Conservation (phyloP, 2,888 invertebrate species). For the Metallyticus violacea region DNA sequence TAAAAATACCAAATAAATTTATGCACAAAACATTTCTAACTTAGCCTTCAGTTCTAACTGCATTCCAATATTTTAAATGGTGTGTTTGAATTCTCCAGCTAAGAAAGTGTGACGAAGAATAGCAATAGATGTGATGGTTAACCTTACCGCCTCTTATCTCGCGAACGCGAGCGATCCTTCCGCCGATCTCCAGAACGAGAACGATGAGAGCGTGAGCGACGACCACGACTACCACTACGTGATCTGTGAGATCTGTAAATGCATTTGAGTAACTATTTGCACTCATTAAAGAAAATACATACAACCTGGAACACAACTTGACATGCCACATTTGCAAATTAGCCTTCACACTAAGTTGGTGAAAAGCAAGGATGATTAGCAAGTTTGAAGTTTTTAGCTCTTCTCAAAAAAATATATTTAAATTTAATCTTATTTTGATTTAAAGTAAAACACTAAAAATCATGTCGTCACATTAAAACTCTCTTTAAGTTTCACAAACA, state of each 20-base stretch:
- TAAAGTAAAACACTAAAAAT: too few relatives aligned
- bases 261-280: too few relatives aligned
- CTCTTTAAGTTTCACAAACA: too few relatives aligned
- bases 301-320: too few relatives aligned
- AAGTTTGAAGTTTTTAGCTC: too few relatives aligned
- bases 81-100: neutral
- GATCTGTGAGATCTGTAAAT: slow-evolving; percentile 37
- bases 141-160: slow-evolving; percentile 24
- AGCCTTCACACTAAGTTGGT: too few relatives aligned
- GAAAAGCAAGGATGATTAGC: too few relatives aligned
- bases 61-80: neutral
- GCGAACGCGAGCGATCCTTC: slow-evolving; percentile 24
- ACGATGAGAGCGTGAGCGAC: slow-evolving; percentile 37
- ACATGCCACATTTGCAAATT: too few relatives aligned
- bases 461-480: too few relatives aligned
- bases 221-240: slow-evolving; percentile 37
- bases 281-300: too few relatives aligned
- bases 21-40: neutral
- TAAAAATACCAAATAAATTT: neutral
- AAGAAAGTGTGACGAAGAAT: neutral
- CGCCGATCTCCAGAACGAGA: slow-evolving; percentile 39
- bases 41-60: neutral
- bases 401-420: too few relatives aligned
- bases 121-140: slow-evolving; percentile 5
- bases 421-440: too few relatives aligned